These are phyloP conservation scores for Empidonax traillii DNA, from an alignment of 2,113 vertebrate genomes.

Conservation along the genomic window DNA sequence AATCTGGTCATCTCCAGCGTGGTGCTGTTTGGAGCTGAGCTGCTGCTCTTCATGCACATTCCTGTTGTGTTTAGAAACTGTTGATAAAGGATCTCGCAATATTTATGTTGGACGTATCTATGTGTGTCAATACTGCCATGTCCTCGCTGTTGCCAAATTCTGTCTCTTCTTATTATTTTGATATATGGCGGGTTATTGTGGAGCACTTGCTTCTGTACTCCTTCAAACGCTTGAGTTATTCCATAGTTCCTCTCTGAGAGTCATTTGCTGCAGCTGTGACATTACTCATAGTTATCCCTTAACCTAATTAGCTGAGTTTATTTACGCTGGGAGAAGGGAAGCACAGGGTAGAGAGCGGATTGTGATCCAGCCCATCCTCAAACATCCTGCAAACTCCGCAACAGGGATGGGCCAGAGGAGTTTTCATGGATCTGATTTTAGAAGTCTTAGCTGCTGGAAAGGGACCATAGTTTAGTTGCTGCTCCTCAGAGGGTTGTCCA, in stretches of 20 bases:
- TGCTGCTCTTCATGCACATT: constrained; percentile 45
- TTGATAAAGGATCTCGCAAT: constrained; percentile 49
- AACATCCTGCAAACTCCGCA: neutral
- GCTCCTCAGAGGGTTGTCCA: neutral
- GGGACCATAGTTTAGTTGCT: neutral
- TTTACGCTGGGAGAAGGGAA: constrained; percentile 39
- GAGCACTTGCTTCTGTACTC: constrained; percentile 67
- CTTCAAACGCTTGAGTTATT: constrained; percentile 56
- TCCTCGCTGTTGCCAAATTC: constrained; percentile 19
- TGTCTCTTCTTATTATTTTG: constrained; percentile 59
- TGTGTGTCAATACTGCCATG: constrained; percentile 38
- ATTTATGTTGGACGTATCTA: constrained; percentile 57
- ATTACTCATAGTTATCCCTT: constrained; percentile 62
- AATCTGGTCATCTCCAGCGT: neutral
- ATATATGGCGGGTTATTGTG: constrained; percentile 44
- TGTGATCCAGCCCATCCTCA: neutral
- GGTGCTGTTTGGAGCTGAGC: constrained; percentile 10
- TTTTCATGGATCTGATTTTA: neutral
- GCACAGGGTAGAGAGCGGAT: neutral
- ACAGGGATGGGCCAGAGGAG: neutral
- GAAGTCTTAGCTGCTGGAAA: neutral
- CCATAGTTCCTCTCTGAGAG: constrained; percentile 41
- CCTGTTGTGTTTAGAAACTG: constrained; percentile 56
- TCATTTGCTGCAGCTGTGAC: constrained; percentile 51
- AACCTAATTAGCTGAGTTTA: constrained; percentile 52